A percentile compares a stretch with the other conserved stretches of the same genome.
phyloP scores from a whole-genome alignment of 2,888 invertebrate genomes.

The Xestia ashworthii region DNA sequence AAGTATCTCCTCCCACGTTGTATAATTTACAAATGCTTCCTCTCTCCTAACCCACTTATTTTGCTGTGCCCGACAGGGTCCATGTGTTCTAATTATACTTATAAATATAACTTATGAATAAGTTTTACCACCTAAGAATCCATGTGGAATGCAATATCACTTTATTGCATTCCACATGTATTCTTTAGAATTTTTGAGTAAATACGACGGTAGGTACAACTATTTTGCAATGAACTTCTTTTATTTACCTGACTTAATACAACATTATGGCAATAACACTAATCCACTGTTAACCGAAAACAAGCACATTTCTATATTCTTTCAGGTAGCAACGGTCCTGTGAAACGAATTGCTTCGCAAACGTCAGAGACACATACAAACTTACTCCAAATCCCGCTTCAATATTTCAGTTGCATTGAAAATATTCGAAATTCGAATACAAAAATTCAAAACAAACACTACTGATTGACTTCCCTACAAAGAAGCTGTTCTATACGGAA shows the following conservation, averaged over 20 bases:
- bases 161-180: too few species aligned
- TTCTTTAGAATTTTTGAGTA: too few species aligned
- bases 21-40: too few species aligned
- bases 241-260: not conserved
- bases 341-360: slow-evolving; percentile 44
- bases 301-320: not conserved
- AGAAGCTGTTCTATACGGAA: slow-evolving; percentile 24
- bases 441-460: slow-evolving; percentile 30
- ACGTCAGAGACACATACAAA: slow-evolving; percentile 28
- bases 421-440: slow-evolving; percentile 28
- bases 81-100: too few species aligned
- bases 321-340: not conserved
- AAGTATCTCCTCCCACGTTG: too few species aligned
- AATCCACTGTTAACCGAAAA: not conserved
- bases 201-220: not conserved
- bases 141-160: too few species aligned
- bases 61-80: too few species aligned
- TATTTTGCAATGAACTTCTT: not conserved
- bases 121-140: too few species aligned
- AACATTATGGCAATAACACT: not conserved
- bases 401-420: slow-evolving; percentile 41
- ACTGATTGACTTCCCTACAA: slow-evolving; percentile 41
- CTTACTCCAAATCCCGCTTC: slow-evolving; percentile 32
- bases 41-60: too few species aligned
- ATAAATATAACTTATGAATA: too few species aligned